Conservation (phyloP, 2,888 invertebrate species). For the Pseudeuparius sepicola region DNA sequence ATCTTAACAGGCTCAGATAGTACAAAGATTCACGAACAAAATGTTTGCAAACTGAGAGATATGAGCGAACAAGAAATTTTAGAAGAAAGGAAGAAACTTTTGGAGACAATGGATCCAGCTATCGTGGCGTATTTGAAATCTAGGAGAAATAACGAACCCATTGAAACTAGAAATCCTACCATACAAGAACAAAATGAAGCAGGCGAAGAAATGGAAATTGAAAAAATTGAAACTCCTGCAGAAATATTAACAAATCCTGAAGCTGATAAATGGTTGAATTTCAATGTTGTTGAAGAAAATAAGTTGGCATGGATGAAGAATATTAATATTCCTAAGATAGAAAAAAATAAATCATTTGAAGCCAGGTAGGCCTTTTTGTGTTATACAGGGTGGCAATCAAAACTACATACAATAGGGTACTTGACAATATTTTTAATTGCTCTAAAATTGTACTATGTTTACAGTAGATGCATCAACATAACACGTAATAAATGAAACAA, state of each 20-base stretch:
- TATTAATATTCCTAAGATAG: slow-evolving; percentile 46
- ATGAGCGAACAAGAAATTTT: slow-evolving; percentile 70
- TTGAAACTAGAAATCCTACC: slow-evolving; percentile 28
- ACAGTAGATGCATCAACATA: no score
- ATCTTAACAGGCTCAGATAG: slow-evolving; percentile 42
- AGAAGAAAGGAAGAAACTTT: slow-evolving; percentile 58
- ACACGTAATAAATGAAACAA: no score
- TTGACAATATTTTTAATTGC: no score
- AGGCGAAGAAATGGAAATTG: slow-evolving; percentile 29
- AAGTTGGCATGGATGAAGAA: slow-evolving; percentile 84
- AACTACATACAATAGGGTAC: no score
- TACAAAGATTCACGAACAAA: slow-evolving; percentile 61
- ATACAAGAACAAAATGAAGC: slow-evolving; percentile 37
- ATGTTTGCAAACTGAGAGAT: slow-evolving; percentile 51
- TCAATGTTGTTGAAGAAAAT: slow-evolving; percentile 75
- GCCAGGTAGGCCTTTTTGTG: slow-evolving; percentile 43
- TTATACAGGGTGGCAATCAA: no score
- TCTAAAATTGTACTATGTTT: no score
- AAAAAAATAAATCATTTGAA: slow-evolving; percentile 55
- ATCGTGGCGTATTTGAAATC: slow-evolving; percentile 54
- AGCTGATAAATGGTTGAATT: slow-evolving; percentile 69
- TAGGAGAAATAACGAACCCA: slow-evolving; percentile 34
- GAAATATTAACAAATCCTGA: slow-evolving; percentile 51
- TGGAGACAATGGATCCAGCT: slow-evolving; percentile 54
- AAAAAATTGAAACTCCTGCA: slow-evolving; percentile 41